Evolutionary conservation across 2,888 invertebrate genomes (phyloP).

Genomic region (Ectemnius cavifrons): DNA sequence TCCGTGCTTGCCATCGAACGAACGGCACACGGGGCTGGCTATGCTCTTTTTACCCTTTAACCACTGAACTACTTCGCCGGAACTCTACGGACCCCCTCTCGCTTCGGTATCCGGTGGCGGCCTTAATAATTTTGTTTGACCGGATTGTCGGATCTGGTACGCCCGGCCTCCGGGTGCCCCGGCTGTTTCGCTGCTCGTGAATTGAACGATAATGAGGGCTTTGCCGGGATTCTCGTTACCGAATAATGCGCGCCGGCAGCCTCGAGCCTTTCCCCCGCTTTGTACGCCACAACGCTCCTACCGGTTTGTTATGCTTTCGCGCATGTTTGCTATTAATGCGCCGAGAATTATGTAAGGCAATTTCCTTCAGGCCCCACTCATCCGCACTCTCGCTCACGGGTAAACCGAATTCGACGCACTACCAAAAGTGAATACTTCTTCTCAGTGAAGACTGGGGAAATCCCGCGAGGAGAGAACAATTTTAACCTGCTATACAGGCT

Average conservation of each 20-base stretch:
- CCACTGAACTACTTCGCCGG: too few species aligned
- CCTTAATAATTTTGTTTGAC: constrained; percentile 6
- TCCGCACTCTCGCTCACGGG: too few species aligned
- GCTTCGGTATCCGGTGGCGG: neutral
- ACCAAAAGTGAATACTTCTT: too few species aligned
- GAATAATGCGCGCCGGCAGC: neutral
- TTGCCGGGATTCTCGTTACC: neutral
- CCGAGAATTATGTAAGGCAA: constrained; percentile 4
- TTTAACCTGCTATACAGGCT: too few species aligned
- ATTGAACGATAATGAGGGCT: constrained; percentile 5
- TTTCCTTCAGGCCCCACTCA: neutral
- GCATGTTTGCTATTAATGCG: constrained; percentile 4
- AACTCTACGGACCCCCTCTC: too few species aligned
- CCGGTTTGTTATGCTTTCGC: neutral
- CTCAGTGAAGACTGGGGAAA: too few species aligned
- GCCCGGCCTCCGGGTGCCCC: neutral
- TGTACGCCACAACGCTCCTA: neutral
- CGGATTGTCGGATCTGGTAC: neutral
- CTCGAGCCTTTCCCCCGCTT: constrained; percentile 1
- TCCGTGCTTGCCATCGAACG: neutral
- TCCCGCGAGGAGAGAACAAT: too few species aligned
- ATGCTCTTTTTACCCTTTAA: constrained; percentile 1
- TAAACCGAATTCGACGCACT: too few species aligned
- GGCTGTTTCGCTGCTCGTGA: neutral
- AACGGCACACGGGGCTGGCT: too few species aligned